Conservation (phyloP, 2,797 vertebrate species). For the Octomys mimax region DNA sequence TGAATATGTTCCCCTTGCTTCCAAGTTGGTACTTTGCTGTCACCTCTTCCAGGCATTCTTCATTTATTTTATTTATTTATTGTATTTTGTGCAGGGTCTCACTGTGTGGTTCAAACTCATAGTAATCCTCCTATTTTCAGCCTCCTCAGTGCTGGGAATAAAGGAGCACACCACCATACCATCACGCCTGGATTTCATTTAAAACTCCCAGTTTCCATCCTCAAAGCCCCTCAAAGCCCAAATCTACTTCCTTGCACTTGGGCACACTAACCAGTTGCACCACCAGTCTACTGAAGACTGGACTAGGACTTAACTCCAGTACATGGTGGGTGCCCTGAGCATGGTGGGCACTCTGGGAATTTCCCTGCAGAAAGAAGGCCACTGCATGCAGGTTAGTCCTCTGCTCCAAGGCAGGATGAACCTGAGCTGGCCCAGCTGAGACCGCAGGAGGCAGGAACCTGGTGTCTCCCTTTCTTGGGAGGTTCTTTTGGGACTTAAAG, state of each 20-base stretch:
- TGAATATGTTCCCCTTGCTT: not conserved
- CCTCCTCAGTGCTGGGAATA: too few relatives aligned
- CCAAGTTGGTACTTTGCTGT: not conserved
- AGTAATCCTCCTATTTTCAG: too few relatives aligned
- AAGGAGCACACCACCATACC: too few relatives aligned
- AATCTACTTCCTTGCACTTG: not conserved
- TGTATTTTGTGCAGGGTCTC: too few relatives aligned
- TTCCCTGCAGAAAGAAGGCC: not conserved
- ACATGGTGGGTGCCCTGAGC: rapidly evolving
- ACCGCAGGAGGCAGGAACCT: not conserved
- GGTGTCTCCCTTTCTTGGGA: not conserved
- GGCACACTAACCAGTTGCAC: not conserved
- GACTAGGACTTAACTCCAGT: not conserved
- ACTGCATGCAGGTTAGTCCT: not conserved
- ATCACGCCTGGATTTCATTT: not conserved
- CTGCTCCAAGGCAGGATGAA: not conserved
- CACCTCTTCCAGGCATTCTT: slow-evolving; percentile 20
- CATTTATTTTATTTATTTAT: too few relatives aligned
- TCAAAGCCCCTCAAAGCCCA: not conserved
- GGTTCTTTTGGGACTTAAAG: not conserved
- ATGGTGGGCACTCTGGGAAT: not conserved
- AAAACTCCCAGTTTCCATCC: not conserved
- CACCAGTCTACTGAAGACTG: not conserved
- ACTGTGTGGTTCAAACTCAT: too few relatives aligned
- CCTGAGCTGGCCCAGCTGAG: not conserved